Evolutionary conservation across 2,888 invertebrate species (phyloP), one percentile per base, ranked within the genome.

Genomic region (Operophtera brumata): DNA sequence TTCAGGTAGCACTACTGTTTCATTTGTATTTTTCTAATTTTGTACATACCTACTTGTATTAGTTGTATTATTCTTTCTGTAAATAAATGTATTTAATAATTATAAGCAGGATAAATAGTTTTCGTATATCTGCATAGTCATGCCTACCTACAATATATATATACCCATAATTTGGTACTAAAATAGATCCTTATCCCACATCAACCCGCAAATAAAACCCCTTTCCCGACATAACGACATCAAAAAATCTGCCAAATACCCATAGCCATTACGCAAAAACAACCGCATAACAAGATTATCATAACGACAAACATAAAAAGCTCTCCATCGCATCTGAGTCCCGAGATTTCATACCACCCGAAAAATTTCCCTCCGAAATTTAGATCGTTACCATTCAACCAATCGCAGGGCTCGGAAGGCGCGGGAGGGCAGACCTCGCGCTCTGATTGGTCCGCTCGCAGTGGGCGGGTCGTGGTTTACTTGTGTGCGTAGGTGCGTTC

Each of bases 281-380:
- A 79, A 77, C 76, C 75, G 67, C 74, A 83, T 86, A 87, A 86
- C 83, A 70, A 77, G 78, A 86, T 86, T 87, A 86, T 87, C 82
- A 87, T 87, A 86, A 83, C 62, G 62, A 57, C 61, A 62, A 60
- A 60, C 61, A 62, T 65, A 65, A 64, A 64, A 62, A 54, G 51
- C 56, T 48, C 51, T 48, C 50, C 58, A 48, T 70, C 70, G 69
- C 70, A 62, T 65, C 57, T 44, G 37, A 48, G 49, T 52, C 73
- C 69, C 69, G 77, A 79, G 82, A 81, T 79, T 81, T 80, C 80
- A 84, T 86, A 84, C 81, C 83, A 84, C 81, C 86, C 61, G 75
- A 86, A 86, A 87, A 84, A 80, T 84, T 59, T 84, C 82, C 85
- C 83, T 81, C 80, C 82, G 77, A 83, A 80, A 77, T 73, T 69